Evolutionary conservation across 2,888 invertebrate species (phyloP), one percentile per base, ranked within the genome.

Genomic region (Nomada fucata): DNA sequence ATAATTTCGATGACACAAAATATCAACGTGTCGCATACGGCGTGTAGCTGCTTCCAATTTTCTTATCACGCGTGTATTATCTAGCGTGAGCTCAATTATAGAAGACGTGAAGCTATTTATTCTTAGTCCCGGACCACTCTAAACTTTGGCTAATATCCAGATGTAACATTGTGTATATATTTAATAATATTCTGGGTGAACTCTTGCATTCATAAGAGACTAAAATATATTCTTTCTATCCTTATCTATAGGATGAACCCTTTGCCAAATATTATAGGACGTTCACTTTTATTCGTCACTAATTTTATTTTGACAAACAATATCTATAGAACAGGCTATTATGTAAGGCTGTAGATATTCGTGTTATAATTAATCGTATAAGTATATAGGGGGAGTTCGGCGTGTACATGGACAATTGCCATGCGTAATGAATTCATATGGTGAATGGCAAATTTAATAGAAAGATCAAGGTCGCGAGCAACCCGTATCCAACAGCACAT

Each of bases 51-150:
- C 26, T 36, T 67, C 55, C 20, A 53, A 59, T 73, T 76, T 59
- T 50, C 65, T 53, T 67, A 63, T 76, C 61, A 59, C 50, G 52
- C 64, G 68, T 64, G 42, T 60, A 47, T 72, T 77, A 52, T 73
- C n/a, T 52, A 53, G 61, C 9, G 10, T 44, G 52, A 61, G 44
- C 23, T 44, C 53, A 74, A 84, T 82, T 80, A 57, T 63, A 77
- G 60, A 75, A 75, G 75, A 69, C 60, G 76, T 72, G 72, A 74
- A 64, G 65, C 52, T 60, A 60, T 71, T 72, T 86, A 86, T 86
- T 85, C 85, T 80, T 86, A 78, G 80, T 61, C 23, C 26, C n/a
- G 15, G 44, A 47, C 42, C 18, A 57, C 20, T 72, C 13, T 55
- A 52, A 60, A 36, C 20, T 15, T 53, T 86, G 85, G 86, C 80